Evolutionary conservation across 2,797 vertebrate genomes (phyloP), one percentile per base, ranked within the genome.

Genomic region (Artibeus lituratus): DNA sequence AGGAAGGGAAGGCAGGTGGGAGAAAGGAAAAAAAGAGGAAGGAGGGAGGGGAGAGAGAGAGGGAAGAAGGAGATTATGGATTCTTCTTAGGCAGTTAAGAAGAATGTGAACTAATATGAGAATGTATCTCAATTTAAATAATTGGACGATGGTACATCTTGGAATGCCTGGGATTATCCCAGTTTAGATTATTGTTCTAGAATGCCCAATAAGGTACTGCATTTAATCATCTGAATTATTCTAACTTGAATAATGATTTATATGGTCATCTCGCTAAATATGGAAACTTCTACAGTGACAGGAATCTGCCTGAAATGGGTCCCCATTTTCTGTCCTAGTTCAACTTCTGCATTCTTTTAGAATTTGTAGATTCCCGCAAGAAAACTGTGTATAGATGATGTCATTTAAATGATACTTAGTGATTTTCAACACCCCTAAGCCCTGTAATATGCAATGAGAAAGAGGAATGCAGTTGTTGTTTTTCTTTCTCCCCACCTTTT

Each of bases 1-100:
- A 53, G 9, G 5, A 9, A 65, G 3, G 4, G 16, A 39, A 7
- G 1, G 6, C 7, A n/a, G 7, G 65, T 0, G 5, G 9, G 9
- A 7, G 22, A 22, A 67, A 10, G 22, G 29, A 67, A 7, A 9
- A 21, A 2, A 16, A 10, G 59, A 7, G 7, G 26, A 2, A 22
- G 4, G 29, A 12, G 15, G 19, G 3, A 8, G 7, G 26, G 7
- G 14, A 65, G 2, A 62, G 26, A 55, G 21, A 6, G 2, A 24
- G 14, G n/a, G 0, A 21, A n/a, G 49, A 3, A 2, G 4, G 9
- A 42, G n/a, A 49, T n/a, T 3, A 39, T 77, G 70, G 55, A 78
- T 35, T 73, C 22, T 90, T 81, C 26, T 90, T 77, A 44, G 12
- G 10, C 11, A 83, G 9, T 84, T 82, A 51, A 73, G 39, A 87